Evolutionary conservation across 2,113 vertebrate species (phyloP).

Genomic region (Chiloscyllium plagiosum): DNA sequence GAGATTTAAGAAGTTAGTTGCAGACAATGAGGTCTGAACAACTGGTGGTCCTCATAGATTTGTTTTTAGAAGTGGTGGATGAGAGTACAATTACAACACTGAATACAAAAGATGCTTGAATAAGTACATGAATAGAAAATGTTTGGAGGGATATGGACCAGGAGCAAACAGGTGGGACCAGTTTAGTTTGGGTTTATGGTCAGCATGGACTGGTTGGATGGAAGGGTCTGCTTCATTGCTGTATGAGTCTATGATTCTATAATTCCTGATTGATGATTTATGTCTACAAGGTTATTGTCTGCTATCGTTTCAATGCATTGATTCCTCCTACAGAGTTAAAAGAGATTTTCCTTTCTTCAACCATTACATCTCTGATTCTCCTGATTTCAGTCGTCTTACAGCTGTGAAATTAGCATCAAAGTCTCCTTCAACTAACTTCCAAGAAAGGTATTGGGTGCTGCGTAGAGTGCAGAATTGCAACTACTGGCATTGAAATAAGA

Average conservation of each 20-base stretch:
- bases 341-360: neutral
- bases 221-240: too few relatives aligned
- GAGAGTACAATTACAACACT: too few relatives aligned
- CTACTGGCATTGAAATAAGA: neutral
- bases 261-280: neutral
- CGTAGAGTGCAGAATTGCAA: neutral
- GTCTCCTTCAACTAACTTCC: neutral
- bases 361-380: neutral
- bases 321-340: neutral
- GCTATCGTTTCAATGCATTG: neutral
- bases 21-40: neutral
- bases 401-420: neutral
- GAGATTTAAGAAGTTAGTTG: neutral
- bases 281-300: neutral
- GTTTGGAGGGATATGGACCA: too few relatives aligned
- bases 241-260: too few relatives aligned
- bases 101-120: too few relatives aligned
- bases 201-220: too few relatives aligned
- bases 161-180: too few relatives aligned
- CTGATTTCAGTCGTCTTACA: neutral
- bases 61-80: neutral
- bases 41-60: neutral
- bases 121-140: too few relatives aligned
- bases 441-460: neutral
- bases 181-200: too few relatives aligned